phyloP scores from a whole-genome alignment of 1,140 invertebrate genomes.

The Stegodyphus dumicola region DNA sequence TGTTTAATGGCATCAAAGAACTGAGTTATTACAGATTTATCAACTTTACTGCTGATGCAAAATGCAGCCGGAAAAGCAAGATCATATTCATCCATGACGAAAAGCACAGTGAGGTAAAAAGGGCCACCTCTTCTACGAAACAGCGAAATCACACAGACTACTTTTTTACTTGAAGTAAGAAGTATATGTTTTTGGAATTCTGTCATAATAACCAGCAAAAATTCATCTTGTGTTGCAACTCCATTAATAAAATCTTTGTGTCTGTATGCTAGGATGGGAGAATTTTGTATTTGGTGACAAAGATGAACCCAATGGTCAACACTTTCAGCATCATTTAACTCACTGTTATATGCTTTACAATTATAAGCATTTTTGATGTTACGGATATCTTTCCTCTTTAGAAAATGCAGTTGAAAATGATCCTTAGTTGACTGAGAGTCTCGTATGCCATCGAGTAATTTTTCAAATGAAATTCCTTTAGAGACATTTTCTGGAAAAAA shows the following conservation, averaged over 20 bases:
- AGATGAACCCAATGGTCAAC: slow-evolving; percentile 25
- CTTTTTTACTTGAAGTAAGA: slow-evolving; percentile 4
- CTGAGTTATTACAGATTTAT: slow-evolving; percentile 9
- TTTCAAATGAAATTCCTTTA: slow-evolving; percentile 22
- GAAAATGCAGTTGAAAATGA: slow-evolving; percentile 3
- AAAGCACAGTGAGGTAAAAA: slow-evolving; percentile 36
- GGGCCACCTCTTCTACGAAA: slow-evolving; percentile 27
- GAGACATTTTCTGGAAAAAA: slow-evolving; percentile 32
- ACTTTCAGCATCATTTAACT: slow-evolving; percentile 44
- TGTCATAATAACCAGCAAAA: slow-evolving; percentile 46
- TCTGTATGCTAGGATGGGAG: slow-evolving; percentile 28
- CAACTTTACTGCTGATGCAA: slow-evolving; percentile 38
- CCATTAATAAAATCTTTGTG: background rate
- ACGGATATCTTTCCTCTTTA: slow-evolving; percentile 17
- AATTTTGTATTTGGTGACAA: slow-evolving; percentile 39
- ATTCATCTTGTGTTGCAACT: slow-evolving; percentile 8
- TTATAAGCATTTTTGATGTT: slow-evolving; percentile 21
- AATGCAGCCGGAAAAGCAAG: slow-evolving; percentile 45
- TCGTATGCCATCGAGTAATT: slow-evolving; percentile 1
- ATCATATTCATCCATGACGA: slow-evolving; percentile 35
- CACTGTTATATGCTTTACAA: slow-evolving; percentile 11
- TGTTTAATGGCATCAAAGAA: slow-evolving; percentile 18
- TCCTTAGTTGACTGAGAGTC: slow-evolving; percentile 11
- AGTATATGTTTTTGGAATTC: slow-evolving; percentile 48
- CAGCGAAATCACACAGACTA: slow-evolving; percentile 24